Evolutionary conservation across 2,113 vertebrate genomes (phyloP).

Genomic region (Melanerpes aurifrons): DNA sequence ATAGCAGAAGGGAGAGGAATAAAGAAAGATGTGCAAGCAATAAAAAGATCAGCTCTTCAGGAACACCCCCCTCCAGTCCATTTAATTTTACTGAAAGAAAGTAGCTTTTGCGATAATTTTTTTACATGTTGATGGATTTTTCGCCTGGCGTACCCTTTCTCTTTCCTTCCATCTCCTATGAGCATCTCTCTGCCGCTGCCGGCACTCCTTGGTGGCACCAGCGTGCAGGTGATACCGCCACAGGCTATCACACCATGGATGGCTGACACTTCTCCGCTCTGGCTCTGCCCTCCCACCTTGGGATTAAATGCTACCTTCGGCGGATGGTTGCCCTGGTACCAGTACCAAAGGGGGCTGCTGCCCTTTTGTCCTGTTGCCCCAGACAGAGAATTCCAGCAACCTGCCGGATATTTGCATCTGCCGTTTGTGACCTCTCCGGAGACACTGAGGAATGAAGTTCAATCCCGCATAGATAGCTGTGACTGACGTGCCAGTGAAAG

Average conservation of each 20-base stretch:
- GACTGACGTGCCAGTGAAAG: not conserved
- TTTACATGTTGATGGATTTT: conserved; percentile 12
- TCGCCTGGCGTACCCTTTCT: not conserved
- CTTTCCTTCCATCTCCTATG: not conserved
- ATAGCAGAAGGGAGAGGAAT: conserved; percentile 14
- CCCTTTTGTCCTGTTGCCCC: not conserved
- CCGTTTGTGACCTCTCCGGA: conserved; percentile 5
- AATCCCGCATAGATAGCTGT: not conserved
- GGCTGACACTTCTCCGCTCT: not conserved
- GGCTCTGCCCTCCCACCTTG: not conserved
- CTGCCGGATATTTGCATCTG: not conserved
- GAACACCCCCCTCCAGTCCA: not conserved
- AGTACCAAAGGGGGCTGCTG: not conserved
- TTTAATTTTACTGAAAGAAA: conserved; percentile 44
- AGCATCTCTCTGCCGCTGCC: not conserved
- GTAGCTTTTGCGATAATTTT: conserved; percentile 9
- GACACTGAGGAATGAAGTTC: conserved; percentile 11
- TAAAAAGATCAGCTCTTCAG: not conserved
- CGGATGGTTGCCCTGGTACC: not conserved
- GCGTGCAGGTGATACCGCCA: not conserved
- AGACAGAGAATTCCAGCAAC: not conserved
- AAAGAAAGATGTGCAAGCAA: conserved; percentile 10
- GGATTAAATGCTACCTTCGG: not conserved
- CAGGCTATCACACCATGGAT: not conserved
- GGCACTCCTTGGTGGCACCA: not conserved